A percentile compares a stretch with the other conserved stretches of the same genome.
phyloP scores from a whole-genome alignment of 2,113 vertebrate genomes.

The Pheucticus melanocephalus region DNA sequence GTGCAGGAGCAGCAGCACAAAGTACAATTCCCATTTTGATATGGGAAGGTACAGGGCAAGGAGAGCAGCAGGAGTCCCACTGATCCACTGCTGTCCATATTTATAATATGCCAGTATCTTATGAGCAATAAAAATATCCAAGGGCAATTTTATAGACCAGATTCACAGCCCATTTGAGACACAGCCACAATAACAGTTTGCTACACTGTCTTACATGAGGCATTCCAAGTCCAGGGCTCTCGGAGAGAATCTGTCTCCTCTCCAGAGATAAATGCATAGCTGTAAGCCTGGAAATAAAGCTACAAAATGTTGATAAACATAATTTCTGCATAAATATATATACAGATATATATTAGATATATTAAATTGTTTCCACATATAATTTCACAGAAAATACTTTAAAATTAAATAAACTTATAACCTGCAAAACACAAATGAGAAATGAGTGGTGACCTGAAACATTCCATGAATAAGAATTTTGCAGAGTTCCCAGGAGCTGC shows the following conservation, averaged over 20 bases:
- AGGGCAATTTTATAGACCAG: background rate
- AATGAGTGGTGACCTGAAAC: background rate
- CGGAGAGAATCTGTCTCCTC: background rate
- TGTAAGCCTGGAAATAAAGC: background rate
- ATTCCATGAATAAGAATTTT: background rate
- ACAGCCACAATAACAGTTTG: background rate
- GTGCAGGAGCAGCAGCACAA: background rate
- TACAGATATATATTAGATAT: background rate
- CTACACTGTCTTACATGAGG: background rate
- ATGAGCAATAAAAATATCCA: background rate
- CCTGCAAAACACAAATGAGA: background rate
- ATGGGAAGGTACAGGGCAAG: background rate
- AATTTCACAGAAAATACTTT: background rate
- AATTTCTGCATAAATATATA: background rate
- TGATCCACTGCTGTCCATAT: background rate
- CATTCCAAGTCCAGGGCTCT: background rate
- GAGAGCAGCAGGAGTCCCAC: background rate
- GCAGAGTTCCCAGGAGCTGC: background rate
- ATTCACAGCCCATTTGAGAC: background rate
- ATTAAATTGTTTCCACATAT: too few species aligned
- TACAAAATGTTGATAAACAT: background rate
- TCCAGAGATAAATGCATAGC: background rate
- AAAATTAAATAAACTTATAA: background rate
- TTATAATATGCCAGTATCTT: background rate
- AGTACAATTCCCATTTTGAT: fast-evolving